These are phyloP conservation scores for Ephestia elutella DNA, from an alignment of 1,140 invertebrate genomes.

Conservation along the genomic window DNA sequence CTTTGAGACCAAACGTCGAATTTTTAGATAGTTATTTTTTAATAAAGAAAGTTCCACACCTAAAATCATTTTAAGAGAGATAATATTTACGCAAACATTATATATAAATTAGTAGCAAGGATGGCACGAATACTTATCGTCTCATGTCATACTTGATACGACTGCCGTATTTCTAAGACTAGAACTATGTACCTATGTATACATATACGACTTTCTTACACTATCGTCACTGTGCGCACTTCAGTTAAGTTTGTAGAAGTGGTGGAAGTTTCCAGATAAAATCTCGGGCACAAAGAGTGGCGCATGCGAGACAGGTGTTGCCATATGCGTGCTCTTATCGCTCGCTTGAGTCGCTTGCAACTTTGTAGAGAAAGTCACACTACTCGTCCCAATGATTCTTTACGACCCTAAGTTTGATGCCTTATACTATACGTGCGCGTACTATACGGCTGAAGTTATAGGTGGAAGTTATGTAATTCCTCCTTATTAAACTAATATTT, in stretches of 20 bases:
- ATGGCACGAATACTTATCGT: too few relatives aligned
- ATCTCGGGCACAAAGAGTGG: constrained; percentile 35
- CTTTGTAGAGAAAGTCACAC: background rate
- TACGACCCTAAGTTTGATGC: background rate
- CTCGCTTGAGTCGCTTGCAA: background rate
- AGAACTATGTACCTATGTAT: background rate
- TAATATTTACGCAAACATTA: too few relatives aligned
- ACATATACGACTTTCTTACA: background rate
- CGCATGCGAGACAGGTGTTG: constrained; percentile 35
- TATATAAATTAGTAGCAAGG: too few relatives aligned
- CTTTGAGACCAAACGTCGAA: too few relatives aligned
- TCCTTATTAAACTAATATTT: too few relatives aligned
- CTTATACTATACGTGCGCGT: too few relatives aligned
- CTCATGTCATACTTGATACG: background rate
- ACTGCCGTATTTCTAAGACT: background rate
- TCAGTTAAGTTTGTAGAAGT: constrained; percentile 30
- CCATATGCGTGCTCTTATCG: background rate
- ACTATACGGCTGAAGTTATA: too few relatives aligned
- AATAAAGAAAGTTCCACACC: too few relatives aligned
- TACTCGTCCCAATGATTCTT: background rate
- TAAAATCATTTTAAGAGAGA: too few relatives aligned
- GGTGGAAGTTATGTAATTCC: too few relatives aligned
- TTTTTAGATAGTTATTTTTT: too few relatives aligned
- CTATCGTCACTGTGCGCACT: constrained; percentile 11
- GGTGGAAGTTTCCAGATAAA: constrained; percentile 40